Evolutionary conservation across 2,797 vertebrate species (phyloP), one percentile per base, ranked within the genome.

Genomic region (Lutjanus argentimaculatus): DNA sequence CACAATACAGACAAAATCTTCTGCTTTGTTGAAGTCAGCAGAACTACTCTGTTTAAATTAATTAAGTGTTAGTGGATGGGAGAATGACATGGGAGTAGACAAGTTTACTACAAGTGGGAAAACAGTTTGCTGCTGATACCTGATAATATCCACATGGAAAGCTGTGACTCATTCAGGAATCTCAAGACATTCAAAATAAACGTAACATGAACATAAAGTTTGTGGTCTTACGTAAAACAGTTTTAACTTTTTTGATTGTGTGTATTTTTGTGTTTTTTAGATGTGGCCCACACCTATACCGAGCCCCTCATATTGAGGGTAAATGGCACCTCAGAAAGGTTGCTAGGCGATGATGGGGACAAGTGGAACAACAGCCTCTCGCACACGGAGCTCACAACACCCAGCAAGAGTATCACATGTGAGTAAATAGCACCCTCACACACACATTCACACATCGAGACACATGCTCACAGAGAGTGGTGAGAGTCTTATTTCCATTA

Each of bases 261-360:
- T 59, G 1, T 77, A 21, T 46, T 8, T 84, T 76, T 73, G 14
- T 36, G 4, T 68, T 71, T 87, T 91, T 55, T 69, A 95, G 94
- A 94, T 85, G 91, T 82, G 88, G 76, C 83, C 86, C 83, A 88
- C 85, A 92, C 67, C 72, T 92, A 92, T 67, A 94, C 92, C 72
- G 93, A 94, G 88, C 92, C 94, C 85, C 93, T 94, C 85, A 94
- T 94, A 90, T 85, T 94, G 83, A 93, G 91, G 90, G 80, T 83
- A 78, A 93, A 94, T 64, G 90, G 92, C 67, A 92, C 88, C 67
- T 77, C 85, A 19, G 89, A 90, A 73, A 86, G 75, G 85, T 68
- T 88, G 75, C 84, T 11, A 61, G 80, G 67, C 4, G 25, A 85
- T 12, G 74, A 87, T 25, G 82, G 80, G 71, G 88, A 94, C 81